Conservation (phyloP, 2,113 vertebrate species). For the Meleagris gallopavo region DNA sequence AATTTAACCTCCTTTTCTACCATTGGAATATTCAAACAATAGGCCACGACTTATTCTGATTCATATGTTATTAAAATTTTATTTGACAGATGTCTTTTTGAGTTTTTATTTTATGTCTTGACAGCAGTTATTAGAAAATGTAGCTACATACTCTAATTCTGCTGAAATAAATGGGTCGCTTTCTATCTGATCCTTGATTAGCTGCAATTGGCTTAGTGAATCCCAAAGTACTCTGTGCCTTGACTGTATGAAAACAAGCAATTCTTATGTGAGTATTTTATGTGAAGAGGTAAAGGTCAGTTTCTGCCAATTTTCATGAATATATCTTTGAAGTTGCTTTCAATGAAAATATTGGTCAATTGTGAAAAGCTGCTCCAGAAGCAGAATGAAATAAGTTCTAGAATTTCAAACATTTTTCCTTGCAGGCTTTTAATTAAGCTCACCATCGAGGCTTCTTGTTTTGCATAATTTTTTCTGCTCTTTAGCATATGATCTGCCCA, state of each 20-base stretch:
- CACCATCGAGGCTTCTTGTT: not conserved
- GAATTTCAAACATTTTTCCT: not conserved
- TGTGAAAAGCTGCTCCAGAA: not conserved
- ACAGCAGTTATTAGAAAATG: conserved; percentile 33
- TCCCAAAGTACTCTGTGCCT: not conserved
- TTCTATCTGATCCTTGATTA: conserved; percentile 44
- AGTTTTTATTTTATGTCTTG: conserved; percentile 51
- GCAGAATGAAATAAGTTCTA: not conserved
- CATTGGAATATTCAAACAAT: conserved; percentile 59
- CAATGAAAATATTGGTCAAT: not conserved
- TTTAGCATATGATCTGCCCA: not conserved
- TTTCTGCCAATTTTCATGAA: not conserved
- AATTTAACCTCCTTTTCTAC: conserved; percentile 62
- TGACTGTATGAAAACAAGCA: not conserved
- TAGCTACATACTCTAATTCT: not conserved
- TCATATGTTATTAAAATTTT: conserved; percentile 65
- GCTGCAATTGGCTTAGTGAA: conserved; percentile 10
- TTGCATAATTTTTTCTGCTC: not conserved
- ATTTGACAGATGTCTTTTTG: conserved; percentile 60
- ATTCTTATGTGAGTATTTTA: not conserved
- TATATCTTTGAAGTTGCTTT: not conserved
- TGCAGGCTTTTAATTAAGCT: not conserved
- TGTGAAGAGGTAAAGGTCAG: not conserved
- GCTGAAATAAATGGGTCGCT: not conserved
- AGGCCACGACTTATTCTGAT: conserved; percentile 34